Evolutionary conservation across 2,797 vertebrate genomes (phyloP), one percentile per base, ranked within the genome.

Genomic region (Rhinella marina): DNA sequence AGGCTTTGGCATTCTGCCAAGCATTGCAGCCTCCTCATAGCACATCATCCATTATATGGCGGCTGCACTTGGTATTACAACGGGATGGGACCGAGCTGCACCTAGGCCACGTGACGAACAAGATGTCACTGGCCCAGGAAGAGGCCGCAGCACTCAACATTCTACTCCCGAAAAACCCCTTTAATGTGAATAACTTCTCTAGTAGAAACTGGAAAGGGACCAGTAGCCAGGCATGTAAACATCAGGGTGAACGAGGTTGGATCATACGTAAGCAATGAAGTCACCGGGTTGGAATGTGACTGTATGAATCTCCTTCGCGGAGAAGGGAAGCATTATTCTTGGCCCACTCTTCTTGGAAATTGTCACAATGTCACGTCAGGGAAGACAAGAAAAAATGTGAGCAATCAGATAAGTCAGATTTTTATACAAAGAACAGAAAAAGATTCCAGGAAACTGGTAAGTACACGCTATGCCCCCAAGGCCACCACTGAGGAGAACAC

Each of bases 331-430:
- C 7, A 72, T 59, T 84, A 3, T 13, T 84, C 16, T 29, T 21
- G 59, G 68, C 68, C 27, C 19, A 50, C 80, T 84, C 21, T 73
- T 73, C 54, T 72, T 11, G 75, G 66, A 57, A 84, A 84, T 73
- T 57, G 50, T n/a, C 52, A 50, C 80, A 56, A 5, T 25, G 1
- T 32, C 1, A 41, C 14, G 50, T 57, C 50, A 59, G 68, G 41
- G 27, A 72, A 73, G 27, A 41, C 25, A 72, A 66, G 11, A 76
- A 56, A 41, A 54, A 83, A 41, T 21, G 80, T 81, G 41, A 19
- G 6, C 48, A 32, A 29, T 64, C n/a, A n/a, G 7, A n/a, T 19
- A 41, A 8, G 23, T 64, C 59, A 48, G 13, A 81, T 56, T 57
- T 27, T 83, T 21, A 13, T 19, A 70, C 3, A 11, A 19, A 2